phyloP scores from a whole-genome alignment of 2,888 invertebrate genomes.

The Xestia sexstrigata region DNA sequence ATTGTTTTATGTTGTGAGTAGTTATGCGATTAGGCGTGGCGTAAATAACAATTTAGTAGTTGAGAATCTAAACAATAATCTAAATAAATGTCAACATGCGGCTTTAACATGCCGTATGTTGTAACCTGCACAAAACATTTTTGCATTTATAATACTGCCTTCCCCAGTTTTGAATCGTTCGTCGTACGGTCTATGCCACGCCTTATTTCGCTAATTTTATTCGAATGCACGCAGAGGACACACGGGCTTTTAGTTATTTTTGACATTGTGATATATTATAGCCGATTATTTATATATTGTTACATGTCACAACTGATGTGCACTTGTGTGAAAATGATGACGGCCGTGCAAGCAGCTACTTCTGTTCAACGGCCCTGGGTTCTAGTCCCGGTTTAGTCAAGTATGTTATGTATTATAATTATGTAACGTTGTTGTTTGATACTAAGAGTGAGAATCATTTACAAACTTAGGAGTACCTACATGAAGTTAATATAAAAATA shows the following conservation, averaged over 20 bases:
- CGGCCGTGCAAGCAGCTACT: constrained; percentile 13
- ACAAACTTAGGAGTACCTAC: constrained; percentile 50
- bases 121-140: constrained; percentile 50
- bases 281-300: constrained; percentile 61
- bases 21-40: constrained; percentile 45
- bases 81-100: constrained; percentile 14
- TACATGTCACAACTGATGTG: constrained; percentile 60
- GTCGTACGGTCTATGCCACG: constrained; percentile 40
- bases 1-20: constrained; percentile 53
- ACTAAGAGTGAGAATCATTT: constrained; percentile 51
- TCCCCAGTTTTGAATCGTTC: constrained; percentile 5
- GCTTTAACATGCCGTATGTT: constrained; percentile 28
- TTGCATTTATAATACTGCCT: constrained; percentile 54
- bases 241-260: constrained; percentile 57
- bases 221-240: constrained; percentile 36
- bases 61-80: constrained; percentile 5
- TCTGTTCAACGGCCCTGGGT: constrained; percentile 23
- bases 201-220: constrained; percentile 41
- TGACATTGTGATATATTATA: constrained; percentile 68
- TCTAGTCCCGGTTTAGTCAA: constrained; percentile 33
- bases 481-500: constrained; percentile 44
- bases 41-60: constrained; percentile 18
- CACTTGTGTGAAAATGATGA: constrained; percentile 37
- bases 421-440: constrained; percentile 44
- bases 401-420: constrained; percentile 20